A percentile compares a stretch with the other conserved stretches of the same genome.
These are phyloP conservation scores for Laterallus jamaicensis DNA, from an alignment of 2,113 vertebrate species.

Conservation along the genomic window DNA sequence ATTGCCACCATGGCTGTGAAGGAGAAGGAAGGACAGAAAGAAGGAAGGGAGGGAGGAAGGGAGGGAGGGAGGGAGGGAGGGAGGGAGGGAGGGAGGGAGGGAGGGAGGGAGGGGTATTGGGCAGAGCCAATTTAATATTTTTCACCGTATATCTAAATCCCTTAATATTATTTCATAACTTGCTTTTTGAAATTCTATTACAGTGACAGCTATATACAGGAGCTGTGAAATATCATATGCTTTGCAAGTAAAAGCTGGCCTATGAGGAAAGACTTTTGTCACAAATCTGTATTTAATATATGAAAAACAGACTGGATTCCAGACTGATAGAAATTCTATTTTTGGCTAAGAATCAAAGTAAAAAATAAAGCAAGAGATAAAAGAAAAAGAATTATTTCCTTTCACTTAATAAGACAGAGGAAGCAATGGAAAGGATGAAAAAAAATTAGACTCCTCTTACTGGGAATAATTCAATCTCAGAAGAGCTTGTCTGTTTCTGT, in stretches of 20 bases:
- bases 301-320: background rate
- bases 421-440: background rate
- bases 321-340: background rate
- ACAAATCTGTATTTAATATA: background rate
- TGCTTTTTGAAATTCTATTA: background rate
- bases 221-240: background rate
- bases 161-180: background rate
- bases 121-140: background rate
- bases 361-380: background rate
- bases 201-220: background rate
- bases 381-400: background rate
- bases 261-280: background rate
- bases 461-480: background rate
- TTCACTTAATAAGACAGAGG: background rate
- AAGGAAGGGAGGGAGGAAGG: too few species aligned
- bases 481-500: background rate
- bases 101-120: background rate
- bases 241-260: background rate
- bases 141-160: background rate
- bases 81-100: too few species aligned
- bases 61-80: too few species aligned
- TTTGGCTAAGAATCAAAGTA: background rate
- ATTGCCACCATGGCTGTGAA: rapidly evolving
- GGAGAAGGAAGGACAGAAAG: background rate
- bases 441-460: background rate